phyloP scores from a whole-genome alignment of 1,140 invertebrate genomes.

The Proales similis region DNA sequence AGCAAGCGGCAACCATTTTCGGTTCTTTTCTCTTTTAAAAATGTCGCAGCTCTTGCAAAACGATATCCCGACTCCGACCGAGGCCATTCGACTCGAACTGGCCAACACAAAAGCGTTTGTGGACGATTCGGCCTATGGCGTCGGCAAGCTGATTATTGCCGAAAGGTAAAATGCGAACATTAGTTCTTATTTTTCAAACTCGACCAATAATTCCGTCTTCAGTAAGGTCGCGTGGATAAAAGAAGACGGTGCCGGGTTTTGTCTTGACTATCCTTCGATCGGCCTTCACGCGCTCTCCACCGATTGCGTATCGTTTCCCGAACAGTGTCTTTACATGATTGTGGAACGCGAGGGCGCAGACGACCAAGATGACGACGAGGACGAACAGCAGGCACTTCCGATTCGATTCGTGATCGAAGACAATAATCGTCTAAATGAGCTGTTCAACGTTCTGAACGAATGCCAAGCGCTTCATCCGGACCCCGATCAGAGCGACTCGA shows the following conservation, averaged over 20 bases:
- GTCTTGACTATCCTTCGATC: conserved; percentile 65
- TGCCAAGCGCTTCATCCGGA: conserved; percentile 65
- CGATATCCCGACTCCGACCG: background rate
- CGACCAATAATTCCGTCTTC: conserved; percentile 48
- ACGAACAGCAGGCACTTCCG: conserved; percentile 56
- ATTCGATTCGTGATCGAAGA: conserved; percentile 64
- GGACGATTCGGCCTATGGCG: conserved; percentile 3
- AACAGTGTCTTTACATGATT: conserved; percentile 66
- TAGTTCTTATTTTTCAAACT: background rate
- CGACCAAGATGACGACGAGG: conserved; percentile 55
- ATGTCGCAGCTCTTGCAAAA: background rate
- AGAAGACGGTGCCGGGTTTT: conserved; percentile 60
- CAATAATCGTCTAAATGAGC: conserved; percentile 57
- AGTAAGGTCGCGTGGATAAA: conserved; percentile 63
- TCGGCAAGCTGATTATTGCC: background rate
- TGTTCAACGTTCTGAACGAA: conserved; percentile 64
- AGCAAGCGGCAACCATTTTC: too few relatives aligned
- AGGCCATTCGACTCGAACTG: background rate
- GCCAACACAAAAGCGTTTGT: conserved; percentile 10
- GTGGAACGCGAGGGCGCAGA: conserved; percentile 55
- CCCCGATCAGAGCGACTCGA: conserved; percentile 46
- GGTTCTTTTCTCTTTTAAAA: conserved; percentile 1
- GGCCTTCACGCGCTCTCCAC: conserved; percentile 66
- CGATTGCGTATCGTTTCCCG: conserved; percentile 61
- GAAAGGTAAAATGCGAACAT: conserved; percentile 3